Percentiles rank a stretch among this genome's conserved stretches.
Conservation (phyloP, 1,140 invertebrate species). For the Venustaconcha ellipsiformis region DNA sequence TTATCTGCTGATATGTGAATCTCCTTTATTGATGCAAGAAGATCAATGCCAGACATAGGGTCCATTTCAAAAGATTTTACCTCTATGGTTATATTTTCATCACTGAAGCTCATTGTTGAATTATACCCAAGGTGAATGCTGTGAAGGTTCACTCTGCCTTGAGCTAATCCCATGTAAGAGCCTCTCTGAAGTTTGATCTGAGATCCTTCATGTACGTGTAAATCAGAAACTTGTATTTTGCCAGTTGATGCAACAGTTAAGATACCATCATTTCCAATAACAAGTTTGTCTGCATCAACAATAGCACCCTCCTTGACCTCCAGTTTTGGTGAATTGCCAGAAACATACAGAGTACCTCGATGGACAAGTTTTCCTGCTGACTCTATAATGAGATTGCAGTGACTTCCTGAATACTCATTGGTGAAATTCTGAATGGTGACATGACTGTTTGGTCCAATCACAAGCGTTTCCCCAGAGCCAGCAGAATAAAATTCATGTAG, state of each 20-base stretch:
- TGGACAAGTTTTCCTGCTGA: too few species aligned
- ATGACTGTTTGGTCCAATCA: too few species aligned
- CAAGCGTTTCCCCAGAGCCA: too few species aligned
- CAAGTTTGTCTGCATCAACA: conserved; percentile 24
- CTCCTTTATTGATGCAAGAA: conserved; percentile 24
- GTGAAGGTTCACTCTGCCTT: conserved; percentile 16
- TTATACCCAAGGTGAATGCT: conserved; percentile 39
- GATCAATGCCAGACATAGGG: conserved; percentile 31
- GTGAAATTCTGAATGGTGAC: too few species aligned
- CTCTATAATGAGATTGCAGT: too few species aligned
- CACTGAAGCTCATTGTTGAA: conserved; percentile 33
- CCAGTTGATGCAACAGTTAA: conserved; percentile 33
- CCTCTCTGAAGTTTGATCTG: conserved; percentile 11
- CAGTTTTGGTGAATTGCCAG: not conserved
- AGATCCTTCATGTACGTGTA: conserved; percentile 25
- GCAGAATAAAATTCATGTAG: too few species aligned
- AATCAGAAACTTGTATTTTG: conserved; percentile 12
- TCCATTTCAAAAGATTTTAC: conserved; percentile 39
- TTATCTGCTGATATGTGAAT: conserved; percentile 32
- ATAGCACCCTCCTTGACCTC: conserved; percentile 28
- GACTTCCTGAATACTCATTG: too few species aligned
- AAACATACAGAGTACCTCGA: too few species aligned
- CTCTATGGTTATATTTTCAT: conserved; percentile 31
- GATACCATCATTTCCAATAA: conserved; percentile 35
- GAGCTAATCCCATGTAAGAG: conserved; percentile 19